Evolutionary conservation across 1,140 invertebrate genomes (phyloP), one percentile per base, ranked within the genome.

Genomic region (Drosophila sucinea): DNA sequence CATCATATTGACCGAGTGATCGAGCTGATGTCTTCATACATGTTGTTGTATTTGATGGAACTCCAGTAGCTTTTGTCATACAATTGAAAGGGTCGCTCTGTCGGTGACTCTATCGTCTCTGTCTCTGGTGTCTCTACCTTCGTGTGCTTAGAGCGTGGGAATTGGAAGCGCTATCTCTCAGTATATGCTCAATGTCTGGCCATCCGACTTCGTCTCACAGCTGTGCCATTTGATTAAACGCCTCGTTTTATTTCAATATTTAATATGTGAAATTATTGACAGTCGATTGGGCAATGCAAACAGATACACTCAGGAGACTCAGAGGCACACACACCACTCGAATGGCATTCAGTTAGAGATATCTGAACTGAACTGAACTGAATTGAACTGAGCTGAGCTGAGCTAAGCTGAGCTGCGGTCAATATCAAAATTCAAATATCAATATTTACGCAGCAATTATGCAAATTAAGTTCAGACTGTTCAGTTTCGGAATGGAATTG

Each of bases 401-500:
- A 23, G 44, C 44, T 30, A 25, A 41, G 23, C 25, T 27, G 38
- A 61, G 60, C 60, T 44, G 60, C 71, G 83, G 83, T 86, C 83
- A 86, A 86, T 86, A 86, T 86, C 83, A 86, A 86, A 86, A 86
- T 77, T 87, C 77, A 86, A 86, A 86, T 79, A 86, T 84, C 81
- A 89, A 89, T 89, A 89, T 89, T 89, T 89, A 89, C 84, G 84
- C 84, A 84, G 80, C 84, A 89, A 89, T 89, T 89, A 89, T 89
- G 84, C 84, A 89, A 89, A 89, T 89, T 89, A 89, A 84, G 84
- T 78, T 89, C 72, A 81, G 25, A 30, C 67, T 60, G 35, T n/a
- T 67, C 44, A 58, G 38, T 60, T 33, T 61, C 40, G 51, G 58
- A 54, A 32, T 32, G 33, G 73, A 33, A 41, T 30, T 56, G 54